Base-by-base conservation (phyloP, 1,140 invertebrate species). In the Myzus persicae region DNA sequence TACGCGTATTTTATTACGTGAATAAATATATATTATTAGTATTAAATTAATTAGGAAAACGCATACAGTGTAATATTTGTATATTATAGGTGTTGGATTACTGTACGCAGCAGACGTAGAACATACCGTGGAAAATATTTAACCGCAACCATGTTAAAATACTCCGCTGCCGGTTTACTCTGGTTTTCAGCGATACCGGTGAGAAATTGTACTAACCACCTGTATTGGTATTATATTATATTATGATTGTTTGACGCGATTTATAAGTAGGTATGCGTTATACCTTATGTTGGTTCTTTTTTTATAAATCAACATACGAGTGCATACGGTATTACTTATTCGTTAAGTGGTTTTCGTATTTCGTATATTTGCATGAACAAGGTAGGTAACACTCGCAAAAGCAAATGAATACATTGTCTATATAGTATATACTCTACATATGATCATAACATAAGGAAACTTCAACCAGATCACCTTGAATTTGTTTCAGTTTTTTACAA, bases 181-280 rank as follows among this genome's bases (percentile, higher is more conserved):
- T 89, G 46, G 87, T 89, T 89, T 89, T 89, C 87, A 89, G 87
- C 87, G 87, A 89, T 89, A 89, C 38, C 87, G 87, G 87, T 89
- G 87, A 89, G 87, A 89, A 89, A 51, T 8, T 89, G 18, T 84
- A 84, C n/a, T n/a, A 76, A 76, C 31, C 59, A 76, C 31, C 14
- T n/a, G 59, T 18, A n/a, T 51, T 22, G 20, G 48, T 24, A n/a
- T 76, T n/a, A 76, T 76, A 76, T 76, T 76, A 76, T 76, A n/a
- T 76, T 76, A n/a, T 76, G 31, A 76, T 67, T 20, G 14, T 1
- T 85, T 6, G n/a, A 44, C 4, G 14, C 14, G 9, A 8, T 7
- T 7, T 26, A 18, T 48, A 48, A 11, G 8, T 84, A 48, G 18
- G 8, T 84, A 26, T 85, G 4, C 31, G 14, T 85, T 44, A 44